These are phyloP conservation scores for Serinus canaria DNA, from an alignment of 2,113 vertebrate genomes.

Conservation along the genomic window DNA sequence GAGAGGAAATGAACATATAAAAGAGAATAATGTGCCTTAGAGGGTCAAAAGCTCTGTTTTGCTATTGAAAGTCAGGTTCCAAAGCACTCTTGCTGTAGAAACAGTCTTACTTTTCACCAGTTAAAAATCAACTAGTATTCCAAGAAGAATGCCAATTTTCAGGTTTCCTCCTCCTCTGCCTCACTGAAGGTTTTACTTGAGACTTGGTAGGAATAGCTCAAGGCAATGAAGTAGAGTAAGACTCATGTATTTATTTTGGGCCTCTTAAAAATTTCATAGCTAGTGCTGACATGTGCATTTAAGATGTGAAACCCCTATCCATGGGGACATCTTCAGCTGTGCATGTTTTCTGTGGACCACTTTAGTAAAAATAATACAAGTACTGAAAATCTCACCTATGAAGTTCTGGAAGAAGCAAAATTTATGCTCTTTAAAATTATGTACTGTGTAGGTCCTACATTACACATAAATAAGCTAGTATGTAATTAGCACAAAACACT, in stretches of 20 bases:
- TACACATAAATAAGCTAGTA: background rate
- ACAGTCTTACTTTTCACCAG: background rate
- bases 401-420: background rate
- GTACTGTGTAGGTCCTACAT: background rate
- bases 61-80: background rate
- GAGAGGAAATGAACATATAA: background rate
- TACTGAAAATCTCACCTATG: background rate
- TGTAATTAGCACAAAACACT: background rate
- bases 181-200: background rate
- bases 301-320: background rate
- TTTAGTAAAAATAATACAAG: background rate
- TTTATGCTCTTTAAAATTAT: background rate
- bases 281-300: background rate
- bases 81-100: background rate
- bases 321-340: background rate
- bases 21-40: background rate
- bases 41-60: background rate
- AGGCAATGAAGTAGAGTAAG: background rate
- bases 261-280: background rate
- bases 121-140: conserved; percentile 39
- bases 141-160: background rate
- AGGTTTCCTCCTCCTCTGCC: background rate
- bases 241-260: background rate
- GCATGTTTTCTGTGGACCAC: background rate
- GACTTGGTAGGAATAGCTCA: background rate